Evolutionary conservation across 2,113 vertebrate genomes (phyloP).

Genomic region (Grallaria varia): DNA sequence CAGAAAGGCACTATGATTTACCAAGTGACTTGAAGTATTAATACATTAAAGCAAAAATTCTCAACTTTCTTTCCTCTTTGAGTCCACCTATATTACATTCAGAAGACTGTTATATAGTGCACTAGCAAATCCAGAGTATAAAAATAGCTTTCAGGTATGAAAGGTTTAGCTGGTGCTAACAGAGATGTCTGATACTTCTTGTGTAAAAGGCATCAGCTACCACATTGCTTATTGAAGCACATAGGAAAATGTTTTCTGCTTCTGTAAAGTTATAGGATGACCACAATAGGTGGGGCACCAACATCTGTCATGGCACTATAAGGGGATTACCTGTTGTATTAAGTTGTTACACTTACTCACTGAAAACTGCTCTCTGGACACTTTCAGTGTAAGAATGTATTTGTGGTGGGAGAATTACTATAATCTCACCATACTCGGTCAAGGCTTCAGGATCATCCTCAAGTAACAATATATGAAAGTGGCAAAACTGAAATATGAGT

Average conservation of each 20-base stretch:
- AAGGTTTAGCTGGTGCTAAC: not conserved
- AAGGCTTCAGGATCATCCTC: not conserved
- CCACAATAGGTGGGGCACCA: not conserved
- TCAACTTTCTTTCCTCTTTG: not conserved
- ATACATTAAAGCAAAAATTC: not conserved
- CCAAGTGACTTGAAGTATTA: not conserved
- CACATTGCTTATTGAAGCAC: not conserved
- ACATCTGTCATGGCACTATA: not conserved
- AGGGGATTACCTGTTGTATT: not conserved
- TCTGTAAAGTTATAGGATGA: not conserved
- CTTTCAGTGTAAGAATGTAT: not conserved
- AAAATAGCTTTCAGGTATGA: not conserved
- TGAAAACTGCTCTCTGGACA: not conserved
- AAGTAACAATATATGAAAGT: not conserved
- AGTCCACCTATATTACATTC: not conserved
- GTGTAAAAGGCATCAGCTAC: not conserved
- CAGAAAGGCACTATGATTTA: not conserved
- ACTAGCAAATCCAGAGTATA: not conserved
- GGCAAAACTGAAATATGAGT: not conserved
- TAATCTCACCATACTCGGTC: not conserved
- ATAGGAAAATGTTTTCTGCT: not conserved
- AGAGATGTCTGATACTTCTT: not conserved
- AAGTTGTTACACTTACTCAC: not conserved
- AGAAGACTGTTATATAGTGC: not conserved
- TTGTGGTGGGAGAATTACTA: not conserved